Percentiles rank a stretch among this genome's conserved stretches.
These are phyloP conservation scores for Halcyon badia DNA, from an alignment of 2,797 vertebrate genomes.

Conservation along the genomic window DNA sequence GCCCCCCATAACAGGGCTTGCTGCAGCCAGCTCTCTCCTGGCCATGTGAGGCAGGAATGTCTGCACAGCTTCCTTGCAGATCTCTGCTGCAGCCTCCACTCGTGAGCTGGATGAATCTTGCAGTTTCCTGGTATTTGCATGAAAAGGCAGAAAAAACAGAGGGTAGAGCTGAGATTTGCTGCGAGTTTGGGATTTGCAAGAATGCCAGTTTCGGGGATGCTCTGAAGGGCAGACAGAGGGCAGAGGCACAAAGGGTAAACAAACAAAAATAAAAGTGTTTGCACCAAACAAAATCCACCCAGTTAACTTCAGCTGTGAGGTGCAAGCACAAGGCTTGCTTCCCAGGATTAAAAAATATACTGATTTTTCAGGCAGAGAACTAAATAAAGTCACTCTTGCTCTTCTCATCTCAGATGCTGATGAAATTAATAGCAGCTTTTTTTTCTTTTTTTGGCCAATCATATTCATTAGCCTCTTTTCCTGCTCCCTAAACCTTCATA, in stretches of 20 bases:
- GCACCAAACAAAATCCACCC: background rate
- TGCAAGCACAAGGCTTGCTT: background rate
- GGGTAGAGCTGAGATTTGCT: slow-evolving; percentile 12
- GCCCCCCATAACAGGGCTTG: background rate
- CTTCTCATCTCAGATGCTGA: background rate
- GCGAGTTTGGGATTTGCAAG: background rate
- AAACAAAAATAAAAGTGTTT: background rate
- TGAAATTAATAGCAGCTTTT: slow-evolving; percentile 23
- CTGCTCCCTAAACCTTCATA: slow-evolving; percentile 53
- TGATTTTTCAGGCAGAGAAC: slow-evolving; percentile 38
- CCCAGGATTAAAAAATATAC: background rate
- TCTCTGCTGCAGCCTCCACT: background rate
- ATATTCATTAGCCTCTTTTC: slow-evolving; percentile 19
- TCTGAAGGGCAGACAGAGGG: background rate
- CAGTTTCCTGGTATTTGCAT: background rate
- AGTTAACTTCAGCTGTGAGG: background rate
- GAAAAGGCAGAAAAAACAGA: background rate
- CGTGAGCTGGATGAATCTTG: background rate
- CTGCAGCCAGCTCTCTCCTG: fast-evolving
- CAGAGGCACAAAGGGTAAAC: slow-evolving; percentile 10
- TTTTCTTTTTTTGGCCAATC: background rate
- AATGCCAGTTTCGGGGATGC: background rate
- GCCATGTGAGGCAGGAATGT: background rate
- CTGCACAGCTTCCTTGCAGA: background rate
- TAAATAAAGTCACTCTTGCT: slow-evolving; percentile 46